Conservation (phyloP, 2,888 invertebrate species). For the Bombylius major region DNA sequence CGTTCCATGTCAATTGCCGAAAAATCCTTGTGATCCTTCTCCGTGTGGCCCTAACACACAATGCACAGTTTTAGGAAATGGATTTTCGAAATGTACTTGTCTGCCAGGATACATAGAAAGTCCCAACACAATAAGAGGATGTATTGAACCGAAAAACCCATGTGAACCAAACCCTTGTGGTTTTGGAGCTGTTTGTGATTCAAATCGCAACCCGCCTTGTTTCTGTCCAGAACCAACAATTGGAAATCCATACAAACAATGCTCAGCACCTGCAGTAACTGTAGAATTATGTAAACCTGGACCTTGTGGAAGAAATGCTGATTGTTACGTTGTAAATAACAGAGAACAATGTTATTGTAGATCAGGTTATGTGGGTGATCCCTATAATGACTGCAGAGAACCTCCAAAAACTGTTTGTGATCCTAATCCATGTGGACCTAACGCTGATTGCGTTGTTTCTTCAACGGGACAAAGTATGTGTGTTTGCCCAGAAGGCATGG, state of each 20-base stretch:
- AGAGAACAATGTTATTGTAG: slow-evolving; percentile 76
- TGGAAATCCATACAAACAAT: slow-evolving; percentile 72
- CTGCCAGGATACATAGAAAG: slow-evolving; percentile 70
- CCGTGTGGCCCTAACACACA: slow-evolving; percentile 83
- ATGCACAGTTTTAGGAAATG: slow-evolving; percentile 62
- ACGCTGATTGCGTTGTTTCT: slow-evolving; percentile 57
- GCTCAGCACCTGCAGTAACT: slow-evolving; percentile 47
- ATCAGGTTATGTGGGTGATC: slow-evolving; percentile 62
- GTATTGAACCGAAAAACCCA: slow-evolving; percentile 63
- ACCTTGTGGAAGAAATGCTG: slow-evolving; percentile 69
- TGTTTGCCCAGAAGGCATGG: slow-evolving; percentile 58
- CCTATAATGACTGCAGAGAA: slow-evolving; percentile 61
- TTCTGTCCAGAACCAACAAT: slow-evolving; percentile 71
- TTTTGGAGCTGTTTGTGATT: slow-evolving; percentile 63
- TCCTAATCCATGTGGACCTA: slow-evolving; percentile 71
- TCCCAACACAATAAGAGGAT: slow-evolving; percentile 77
- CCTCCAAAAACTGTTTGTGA: slow-evolving; percentile 57
- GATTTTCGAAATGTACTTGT: slow-evolving; percentile 80
- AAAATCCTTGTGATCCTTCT: slow-evolving; percentile 70
- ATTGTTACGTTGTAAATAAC: slow-evolving; percentile 71
- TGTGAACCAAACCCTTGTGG: slow-evolving; percentile 78
- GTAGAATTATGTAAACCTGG: slow-evolving; percentile 63
- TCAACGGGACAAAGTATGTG: slow-evolving; percentile 59
- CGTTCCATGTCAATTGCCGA: slow-evolving; percentile 55
- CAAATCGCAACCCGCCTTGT: slow-evolving; percentile 64